Evolutionary conservation across 2,797 vertebrate species (phyloP).

Genomic region (Ibycter americanus): DNA sequence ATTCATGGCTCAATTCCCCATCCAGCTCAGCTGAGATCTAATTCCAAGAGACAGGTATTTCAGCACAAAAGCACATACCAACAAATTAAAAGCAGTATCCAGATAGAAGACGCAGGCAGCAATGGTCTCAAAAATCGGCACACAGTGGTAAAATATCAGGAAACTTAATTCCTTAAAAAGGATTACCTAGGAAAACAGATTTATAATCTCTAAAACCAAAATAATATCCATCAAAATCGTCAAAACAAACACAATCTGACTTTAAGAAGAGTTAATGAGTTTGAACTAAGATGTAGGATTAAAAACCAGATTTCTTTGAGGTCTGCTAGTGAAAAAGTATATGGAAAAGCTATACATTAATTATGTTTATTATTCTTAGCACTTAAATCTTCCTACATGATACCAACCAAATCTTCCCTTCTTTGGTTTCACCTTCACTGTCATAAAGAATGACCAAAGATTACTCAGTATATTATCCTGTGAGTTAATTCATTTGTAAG

Average conservation of each 20-base stretch:
- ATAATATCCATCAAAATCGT: background rate
- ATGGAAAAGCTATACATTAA: background rate
- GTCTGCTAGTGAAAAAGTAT: background rate
- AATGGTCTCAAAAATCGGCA: background rate
- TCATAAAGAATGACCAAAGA: background rate
- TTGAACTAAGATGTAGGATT: background rate
- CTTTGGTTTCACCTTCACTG: background rate
- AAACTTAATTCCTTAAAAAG: background rate
- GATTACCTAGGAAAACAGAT: background rate
- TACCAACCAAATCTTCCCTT: background rate
- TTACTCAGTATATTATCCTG: background rate
- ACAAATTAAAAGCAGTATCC: background rate
- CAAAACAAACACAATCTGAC: background rate
- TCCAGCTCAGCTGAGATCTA: background rate
- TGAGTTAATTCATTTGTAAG: background rate
- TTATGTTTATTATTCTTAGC: background rate
- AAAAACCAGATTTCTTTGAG: background rate
- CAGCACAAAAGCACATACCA: background rate
- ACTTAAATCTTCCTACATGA: background rate
- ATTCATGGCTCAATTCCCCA: background rate
- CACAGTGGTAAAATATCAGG: background rate
- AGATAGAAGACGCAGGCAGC: background rate
- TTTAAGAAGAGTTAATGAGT: background rate
- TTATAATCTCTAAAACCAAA: background rate
- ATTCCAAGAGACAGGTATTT: slow-evolving; percentile 32